phyloP scores from a whole-genome alignment of 1,140 invertebrate species.

The Spodoptera litura region DNA sequence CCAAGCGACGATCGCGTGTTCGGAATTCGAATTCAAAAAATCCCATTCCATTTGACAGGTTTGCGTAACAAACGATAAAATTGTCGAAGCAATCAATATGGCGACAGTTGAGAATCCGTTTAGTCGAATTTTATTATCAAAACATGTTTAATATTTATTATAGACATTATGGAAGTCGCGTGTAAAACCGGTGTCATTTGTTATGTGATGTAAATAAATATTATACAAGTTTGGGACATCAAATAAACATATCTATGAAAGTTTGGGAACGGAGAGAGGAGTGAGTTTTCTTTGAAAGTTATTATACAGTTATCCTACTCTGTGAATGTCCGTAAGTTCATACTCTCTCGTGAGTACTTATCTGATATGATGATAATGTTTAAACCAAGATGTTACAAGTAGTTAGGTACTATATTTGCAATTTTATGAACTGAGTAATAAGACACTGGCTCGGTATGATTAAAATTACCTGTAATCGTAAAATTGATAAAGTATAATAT shows the following conservation, averaged over 20 bases:
- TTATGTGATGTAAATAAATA: constrained; percentile 25
- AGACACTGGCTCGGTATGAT: no score
- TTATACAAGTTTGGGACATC: constrained; percentile 7
- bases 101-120: constrained; percentile 44
- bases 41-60: constrained; percentile 30
- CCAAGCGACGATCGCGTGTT: constrained; percentile 33
- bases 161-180: neutral
- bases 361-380: no score
- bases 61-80: constrained; percentile 45
- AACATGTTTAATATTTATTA: constrained; percentile 44
- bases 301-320: no score
- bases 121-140: constrained; percentile 40
- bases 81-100: constrained; percentile 51
- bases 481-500: no score
- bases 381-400: no score
- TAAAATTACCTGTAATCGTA: no score
- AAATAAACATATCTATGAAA: neutral
- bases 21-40: constrained; percentile 41
- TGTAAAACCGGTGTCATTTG: constrained; percentile 19
- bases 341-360: no score
- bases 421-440: no score
- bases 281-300: no score
- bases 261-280: neutral
- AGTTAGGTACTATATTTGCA: no score
- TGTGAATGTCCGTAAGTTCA: no score